Evolutionary conservation across 2,113 vertebrate species (phyloP).

Genomic region (Argyrosomus japonicus): DNA sequence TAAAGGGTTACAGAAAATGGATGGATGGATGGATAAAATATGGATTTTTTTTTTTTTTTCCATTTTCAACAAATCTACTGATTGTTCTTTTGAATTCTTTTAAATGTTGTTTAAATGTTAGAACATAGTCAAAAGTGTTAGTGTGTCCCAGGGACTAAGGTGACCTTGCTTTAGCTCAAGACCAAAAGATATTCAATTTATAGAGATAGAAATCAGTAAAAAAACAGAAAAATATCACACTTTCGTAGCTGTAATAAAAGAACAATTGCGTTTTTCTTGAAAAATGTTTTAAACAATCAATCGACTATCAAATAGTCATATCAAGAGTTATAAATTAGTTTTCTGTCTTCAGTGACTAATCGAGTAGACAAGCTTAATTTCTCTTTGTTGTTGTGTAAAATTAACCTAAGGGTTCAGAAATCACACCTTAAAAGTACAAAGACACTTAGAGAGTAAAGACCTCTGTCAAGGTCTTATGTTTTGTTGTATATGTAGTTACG

Average conservation of each 20-base stretch:
- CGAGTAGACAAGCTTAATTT: not conserved
- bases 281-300: not conserved
- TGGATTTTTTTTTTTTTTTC: not conserved
- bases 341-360: not conserved
- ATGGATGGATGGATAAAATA: not conserved
- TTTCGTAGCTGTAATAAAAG: not conserved
- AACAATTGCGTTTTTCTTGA: not conserved
- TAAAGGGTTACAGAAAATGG: no score
- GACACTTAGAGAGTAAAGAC: not conserved
- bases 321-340: not conserved
- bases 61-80: not conserved
- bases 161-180: slow-evolving; percentile 4
- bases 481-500: no score
- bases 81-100: not conserved
- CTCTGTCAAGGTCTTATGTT: no score
- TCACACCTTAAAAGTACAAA: slow-evolving; percentile 7
- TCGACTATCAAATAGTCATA: no score
- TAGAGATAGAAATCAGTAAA: slow-evolving; percentile 2
- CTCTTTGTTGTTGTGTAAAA: slow-evolving; percentile 17
- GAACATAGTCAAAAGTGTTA: not conserved
- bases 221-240: not conserved
- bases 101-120: slow-evolving; percentile 8
- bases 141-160: not conserved
- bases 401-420: not conserved
- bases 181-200: not conserved